Conservation (phyloP, 2,888 invertebrate species). For the Julus scandinavius region DNA sequence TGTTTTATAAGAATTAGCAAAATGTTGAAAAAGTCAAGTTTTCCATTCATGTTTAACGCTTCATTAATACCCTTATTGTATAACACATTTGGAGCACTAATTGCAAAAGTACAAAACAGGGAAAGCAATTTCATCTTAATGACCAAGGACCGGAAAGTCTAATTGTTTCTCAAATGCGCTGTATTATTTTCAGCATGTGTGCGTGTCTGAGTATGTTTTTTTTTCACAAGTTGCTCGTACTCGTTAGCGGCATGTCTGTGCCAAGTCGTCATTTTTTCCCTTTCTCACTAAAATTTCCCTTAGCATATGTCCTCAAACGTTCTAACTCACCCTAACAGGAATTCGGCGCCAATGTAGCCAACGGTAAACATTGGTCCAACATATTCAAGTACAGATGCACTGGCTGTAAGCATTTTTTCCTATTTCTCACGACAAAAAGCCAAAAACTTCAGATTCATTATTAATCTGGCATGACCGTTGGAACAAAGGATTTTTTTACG, state of each 20-base stretch:
- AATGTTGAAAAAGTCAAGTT: not conserved
- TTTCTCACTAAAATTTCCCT: not conserved
- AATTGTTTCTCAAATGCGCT: not conserved
- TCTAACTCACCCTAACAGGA: not conserved
- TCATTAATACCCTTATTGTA: not conserved
- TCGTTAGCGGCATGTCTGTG: slow-evolving; percentile 23
- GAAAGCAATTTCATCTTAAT: not conserved
- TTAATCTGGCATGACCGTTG: not conserved
- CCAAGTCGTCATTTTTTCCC: not conserved
- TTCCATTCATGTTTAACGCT: not conserved
- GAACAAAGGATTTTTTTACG: not conserved
- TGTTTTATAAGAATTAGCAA: not conserved
- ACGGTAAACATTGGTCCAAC: slow-evolving; percentile 12
- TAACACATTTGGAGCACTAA: not conserved
- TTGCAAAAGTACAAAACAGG: not conserved
- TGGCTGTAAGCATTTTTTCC: not conserved
- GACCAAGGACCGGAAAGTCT: slow-evolving; percentile 19
- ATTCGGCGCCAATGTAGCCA: not conserved
- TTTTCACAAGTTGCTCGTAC: not conserved
- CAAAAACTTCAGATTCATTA: not conserved
- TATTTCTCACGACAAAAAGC: not conserved
- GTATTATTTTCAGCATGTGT: slow-evolving; percentile 23
- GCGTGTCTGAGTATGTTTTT: not conserved
- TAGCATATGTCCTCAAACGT: not conserved
- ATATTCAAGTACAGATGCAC: not conserved